Evolutionary conservation across 1,140 invertebrate species (phyloP), one percentile per base, ranked within the genome.

Genomic region (Triops longicaudatus): DNA sequence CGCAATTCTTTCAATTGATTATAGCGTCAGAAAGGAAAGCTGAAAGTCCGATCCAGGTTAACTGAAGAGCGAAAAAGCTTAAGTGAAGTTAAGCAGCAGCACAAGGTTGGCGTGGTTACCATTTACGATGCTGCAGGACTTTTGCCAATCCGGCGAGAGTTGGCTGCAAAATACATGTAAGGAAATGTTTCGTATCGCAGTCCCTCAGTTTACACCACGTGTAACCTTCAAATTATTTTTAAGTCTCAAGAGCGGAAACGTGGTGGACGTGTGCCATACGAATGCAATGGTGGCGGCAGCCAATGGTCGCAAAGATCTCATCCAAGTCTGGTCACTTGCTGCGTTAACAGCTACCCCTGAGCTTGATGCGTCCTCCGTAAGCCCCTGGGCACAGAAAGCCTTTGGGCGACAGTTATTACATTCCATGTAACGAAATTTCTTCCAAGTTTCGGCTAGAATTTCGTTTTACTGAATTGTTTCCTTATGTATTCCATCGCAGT

Each of bases 331-430:
- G 95, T 89, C 88, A 17, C 83, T 96, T 78, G 91, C 92, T 14
- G 89, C 90, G 80, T 83, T 93, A 43, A 90, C 91, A 71, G 88
- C 88, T 1, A 88, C 88, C 73, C 87, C 90, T 0, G 83, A 88
- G 80, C 83, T 83, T 83, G 85, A 74, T 27, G 73, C 43, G 26
- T 89, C 92, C 80, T 82, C 83, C 17, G 89, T 90, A 80, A 87
- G 89, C 80, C 89, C 90, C 42, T 94, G 92, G 90, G 86, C 89
- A 11, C 83, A 87, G 26, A 92, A 95, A 88, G 94, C 96, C 5
- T 93, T 97, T 81, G 94, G 94, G 79, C 90, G 91, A 82, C 89
- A 90, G 81, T 83, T 97, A 78, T 88, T 97, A 76, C 90, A 95
- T 82, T 91, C 92, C 6, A 85, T 97, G 91, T 95, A 85, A 89